Evolutionary conservation across 2,888 invertebrate species (phyloP), one percentile per base, ranked within the genome.

Genomic region (Ischnus inquisitorius): DNA sequence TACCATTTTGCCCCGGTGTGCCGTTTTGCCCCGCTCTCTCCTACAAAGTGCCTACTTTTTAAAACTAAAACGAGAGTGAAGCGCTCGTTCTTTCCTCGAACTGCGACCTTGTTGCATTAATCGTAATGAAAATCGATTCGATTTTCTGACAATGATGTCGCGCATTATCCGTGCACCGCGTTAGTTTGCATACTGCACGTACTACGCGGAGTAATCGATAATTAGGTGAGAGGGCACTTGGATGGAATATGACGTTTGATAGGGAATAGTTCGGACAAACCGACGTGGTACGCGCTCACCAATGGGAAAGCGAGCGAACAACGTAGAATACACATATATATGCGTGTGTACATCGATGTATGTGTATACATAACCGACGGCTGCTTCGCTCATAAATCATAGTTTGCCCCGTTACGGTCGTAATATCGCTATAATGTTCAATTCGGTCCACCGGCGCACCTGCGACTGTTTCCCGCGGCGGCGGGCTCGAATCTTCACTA

Each of bases 311-410:
- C 28, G n/a, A 28, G 28, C 60, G 60, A 60, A 60, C 60, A 25
- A 60, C 14, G 54, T 22, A 19, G 22, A 19, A 54, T 54, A 19
- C 19, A 54, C 4, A 28, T 28, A 28, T 28, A 28, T 28, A 28
- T 34, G n/a, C n/a, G n/a, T n/a, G n/a, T n/a, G 8, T 34, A 34
- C 8, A 34, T 34, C 2, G 5, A 34, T 34, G 34, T 34, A 6
- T 34, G 34, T 34, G 8, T 34, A 34, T 34, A 34, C 54, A 22
- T 54, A 54, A 54, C 10, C 51, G 1, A 25, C 28, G 14, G 28
- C 60, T 5, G n/a, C 43, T 16, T 54, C 22, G 16, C 54, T 79
- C 68, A 79, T 86, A 80, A 85, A 86, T 86, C 86, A 86, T 86
- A 39, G 69, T 64, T 75, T 64, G 25, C 34, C 51, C 54, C 64